These are phyloP conservation scores for Ceyx erithaca DNA, from an alignment of 2,797 vertebrate genomes.

Conservation along the genomic window DNA sequence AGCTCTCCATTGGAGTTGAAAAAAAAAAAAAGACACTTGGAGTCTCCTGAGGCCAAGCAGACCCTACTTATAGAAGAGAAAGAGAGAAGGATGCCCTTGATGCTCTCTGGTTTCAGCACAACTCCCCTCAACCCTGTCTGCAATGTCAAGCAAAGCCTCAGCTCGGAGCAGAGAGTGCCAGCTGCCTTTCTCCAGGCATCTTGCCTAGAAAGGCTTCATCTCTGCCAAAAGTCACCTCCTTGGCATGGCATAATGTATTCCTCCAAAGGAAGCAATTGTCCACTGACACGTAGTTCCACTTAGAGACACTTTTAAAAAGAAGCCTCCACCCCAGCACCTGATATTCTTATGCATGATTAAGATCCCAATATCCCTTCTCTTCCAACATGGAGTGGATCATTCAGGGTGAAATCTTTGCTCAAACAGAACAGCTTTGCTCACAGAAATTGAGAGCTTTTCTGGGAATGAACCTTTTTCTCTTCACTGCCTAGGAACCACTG, in stretches of 20 bases:
- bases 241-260: not conserved
- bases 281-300: not conserved
- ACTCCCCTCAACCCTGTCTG: not conserved
- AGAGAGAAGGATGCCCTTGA: not conserved
- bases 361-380: not conserved
- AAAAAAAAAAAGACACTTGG: not conserved
- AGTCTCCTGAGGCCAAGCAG: rapidly evolving
- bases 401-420: not conserved
- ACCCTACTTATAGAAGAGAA: rapidly evolving
- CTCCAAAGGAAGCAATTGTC: not conserved
- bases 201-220: not conserved
- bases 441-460: not conserved
- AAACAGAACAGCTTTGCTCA: not conserved
- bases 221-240: not conserved
- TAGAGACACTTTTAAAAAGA: not conserved
- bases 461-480: not conserved
- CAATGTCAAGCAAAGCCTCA: not conserved
- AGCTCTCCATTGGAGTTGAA: not conserved
- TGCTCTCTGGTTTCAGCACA: not conserved
- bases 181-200: not conserved
- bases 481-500: not conserved
- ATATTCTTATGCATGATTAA: not conserved
- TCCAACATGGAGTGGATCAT: not conserved
- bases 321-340: not conserved
- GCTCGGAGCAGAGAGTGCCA: not conserved